Conservation (phyloP, 2,797 vertebrate genomes). For the Acestrorhynchus altus region DNA sequence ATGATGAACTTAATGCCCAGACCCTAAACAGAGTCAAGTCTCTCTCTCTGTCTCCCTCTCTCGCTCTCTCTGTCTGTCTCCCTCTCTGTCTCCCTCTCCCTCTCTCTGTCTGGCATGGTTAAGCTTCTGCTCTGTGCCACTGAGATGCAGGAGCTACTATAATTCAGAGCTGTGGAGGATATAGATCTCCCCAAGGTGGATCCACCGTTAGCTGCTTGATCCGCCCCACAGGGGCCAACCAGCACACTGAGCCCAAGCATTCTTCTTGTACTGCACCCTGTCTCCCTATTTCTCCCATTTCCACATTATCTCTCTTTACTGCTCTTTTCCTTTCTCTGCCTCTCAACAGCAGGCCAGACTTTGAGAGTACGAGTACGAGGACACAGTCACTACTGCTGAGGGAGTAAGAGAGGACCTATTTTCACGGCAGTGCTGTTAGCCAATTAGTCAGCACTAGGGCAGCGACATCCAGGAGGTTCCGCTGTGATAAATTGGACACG, state of each 20-base stretch:
- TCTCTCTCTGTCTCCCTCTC: not conserved
- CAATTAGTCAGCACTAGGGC: slow-evolving; percentile 25
- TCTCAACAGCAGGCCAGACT: slow-evolving; percentile 17
- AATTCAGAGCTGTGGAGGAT: not conserved
- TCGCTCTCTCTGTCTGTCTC: not conserved
- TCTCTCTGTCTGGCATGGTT: not conserved
- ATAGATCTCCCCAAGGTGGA: not conserved
- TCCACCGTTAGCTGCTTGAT: slow-evolving; percentile 12
- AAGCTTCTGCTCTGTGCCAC: too few species aligned
- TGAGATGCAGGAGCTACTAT: not conserved
- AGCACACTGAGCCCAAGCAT: not conserved
- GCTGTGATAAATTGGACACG: slow-evolving; percentile 34
- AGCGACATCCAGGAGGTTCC: slow-evolving; percentile 35
- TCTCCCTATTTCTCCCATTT: not conserved
- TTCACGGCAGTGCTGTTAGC: slow-evolving; percentile 24
- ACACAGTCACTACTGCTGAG: not conserved
- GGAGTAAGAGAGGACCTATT: slow-evolving; percentile 20
- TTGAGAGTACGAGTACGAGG: slow-evolving; percentile 14
- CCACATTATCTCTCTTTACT: slow-evolving; percentile 8
- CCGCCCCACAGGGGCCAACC: slow-evolving; percentile 7
- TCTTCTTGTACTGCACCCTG: not conserved
- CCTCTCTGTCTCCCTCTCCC: not conserved
- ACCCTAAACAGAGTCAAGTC: slow-evolving; percentile 23
- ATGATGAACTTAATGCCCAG: slow-evolving; percentile 42
- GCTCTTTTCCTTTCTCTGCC: slow-evolving; percentile 7